Evolutionary conservation across 2,797 vertebrate species (phyloP).

Genomic region (Enoplosus armatus): DNA sequence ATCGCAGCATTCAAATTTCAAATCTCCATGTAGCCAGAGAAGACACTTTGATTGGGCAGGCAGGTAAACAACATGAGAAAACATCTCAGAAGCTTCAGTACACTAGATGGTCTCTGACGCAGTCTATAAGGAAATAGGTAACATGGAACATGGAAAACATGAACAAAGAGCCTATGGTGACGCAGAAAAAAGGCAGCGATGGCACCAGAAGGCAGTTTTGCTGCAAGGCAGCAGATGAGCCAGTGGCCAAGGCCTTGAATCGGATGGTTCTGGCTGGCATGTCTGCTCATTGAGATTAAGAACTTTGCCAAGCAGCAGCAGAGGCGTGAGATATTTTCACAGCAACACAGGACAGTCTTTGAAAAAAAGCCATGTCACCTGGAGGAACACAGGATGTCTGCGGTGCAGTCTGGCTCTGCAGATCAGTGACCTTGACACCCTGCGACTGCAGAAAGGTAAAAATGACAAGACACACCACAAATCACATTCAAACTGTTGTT

Average conservation of each 20-base stretch:
- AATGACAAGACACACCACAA: not conserved
- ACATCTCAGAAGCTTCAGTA: not conserved
- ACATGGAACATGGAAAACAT: constrained; percentile 20
- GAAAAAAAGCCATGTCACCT: constrained; percentile 7
- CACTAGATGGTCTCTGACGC: not conserved
- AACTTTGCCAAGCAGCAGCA: constrained; percentile 20
- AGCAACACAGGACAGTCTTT: constrained; percentile 7
- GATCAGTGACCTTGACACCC: not conserved
- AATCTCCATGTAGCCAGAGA: not conserved
- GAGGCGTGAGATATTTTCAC: constrained; percentile 15
- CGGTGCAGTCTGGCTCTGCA: not conserved
- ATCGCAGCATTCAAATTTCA: not conserved
- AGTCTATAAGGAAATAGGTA: not conserved
- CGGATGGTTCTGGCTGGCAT: constrained; percentile 27
- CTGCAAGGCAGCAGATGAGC: constrained; percentile 19
- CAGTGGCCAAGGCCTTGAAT: constrained; percentile 21
- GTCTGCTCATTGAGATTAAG: constrained; percentile 36
- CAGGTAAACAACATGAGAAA: not conserved
- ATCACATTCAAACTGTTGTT: not conserved
- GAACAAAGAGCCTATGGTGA: not conserved
- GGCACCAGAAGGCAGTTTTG: not conserved
- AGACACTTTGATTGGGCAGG: not conserved
- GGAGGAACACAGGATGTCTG: constrained; percentile 8
- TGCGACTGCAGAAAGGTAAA: not conserved
- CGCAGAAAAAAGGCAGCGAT: not conserved